Evolutionary conservation across 2,113 vertebrate species (phyloP).

Genomic region (Sander lucioperca): DNA sequence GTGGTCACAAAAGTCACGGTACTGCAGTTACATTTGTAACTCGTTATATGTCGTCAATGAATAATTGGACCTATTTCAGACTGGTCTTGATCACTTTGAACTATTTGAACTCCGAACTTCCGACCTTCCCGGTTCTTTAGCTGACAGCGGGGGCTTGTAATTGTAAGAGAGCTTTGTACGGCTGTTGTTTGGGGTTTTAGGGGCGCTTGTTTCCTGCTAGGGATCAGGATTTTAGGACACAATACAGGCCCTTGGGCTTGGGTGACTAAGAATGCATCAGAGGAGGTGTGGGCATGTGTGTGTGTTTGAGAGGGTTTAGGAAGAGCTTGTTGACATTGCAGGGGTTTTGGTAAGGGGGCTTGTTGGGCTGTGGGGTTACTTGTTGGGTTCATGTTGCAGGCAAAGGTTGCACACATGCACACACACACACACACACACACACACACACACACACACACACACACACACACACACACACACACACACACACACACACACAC

Average conservation of each 20-base stretch:
- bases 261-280: constrained; percentile 64
- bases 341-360: constrained; percentile 56
- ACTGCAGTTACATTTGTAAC: constrained; percentile 39
- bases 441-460: neutral
- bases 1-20: constrained; percentile 25
- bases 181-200: constrained; percentile 72
- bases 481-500: neutral
- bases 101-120: constrained; percentile 71
- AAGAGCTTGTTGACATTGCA: constrained; percentile 68
- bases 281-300: constrained; percentile 44
- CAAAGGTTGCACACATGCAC: constrained; percentile 37
- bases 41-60: constrained; percentile 30
- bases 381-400: constrained; percentile 49
- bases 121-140: constrained; percentile 52
- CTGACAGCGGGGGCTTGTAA: constrained; percentile 53
- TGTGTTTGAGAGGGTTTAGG: constrained; percentile 60
- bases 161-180: constrained; percentile 65
- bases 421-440: neutral
- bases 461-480: neutral
- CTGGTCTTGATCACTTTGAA: constrained; percentile 55
- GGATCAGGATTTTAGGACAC: constrained; percentile 76
- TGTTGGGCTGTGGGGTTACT: constrained; percentile 45
- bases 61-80: constrained; percentile 27
- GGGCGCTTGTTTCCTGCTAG: constrained; percentile 74
- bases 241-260: constrained; percentile 66